Percentiles rank a stretch among this genome's conserved stretches.
Conservation (phyloP, 2,113 vertebrate genomes). For the Drymodes brunneopygia region DNA sequence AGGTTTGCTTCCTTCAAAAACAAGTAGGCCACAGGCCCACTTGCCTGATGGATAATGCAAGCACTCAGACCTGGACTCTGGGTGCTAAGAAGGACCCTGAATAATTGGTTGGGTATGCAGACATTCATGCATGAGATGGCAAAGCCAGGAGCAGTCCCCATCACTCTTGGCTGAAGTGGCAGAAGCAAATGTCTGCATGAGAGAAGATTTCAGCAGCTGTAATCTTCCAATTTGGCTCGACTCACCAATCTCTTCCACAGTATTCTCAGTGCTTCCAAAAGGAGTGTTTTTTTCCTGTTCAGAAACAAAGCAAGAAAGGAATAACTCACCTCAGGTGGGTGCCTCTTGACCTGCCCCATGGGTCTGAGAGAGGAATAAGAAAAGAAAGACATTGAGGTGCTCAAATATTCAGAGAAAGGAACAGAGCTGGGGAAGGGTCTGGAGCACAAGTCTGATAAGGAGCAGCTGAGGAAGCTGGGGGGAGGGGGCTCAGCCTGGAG, state of each 20-base stretch:
- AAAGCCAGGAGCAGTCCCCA: background rate
- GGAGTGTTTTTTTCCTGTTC: constrained; percentile 36
- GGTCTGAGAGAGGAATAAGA: background rate
- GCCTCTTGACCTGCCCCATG: background rate
- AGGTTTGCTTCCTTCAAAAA: background rate
- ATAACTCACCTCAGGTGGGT: background rate
- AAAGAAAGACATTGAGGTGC: background rate
- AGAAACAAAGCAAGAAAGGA: constrained; percentile 2
- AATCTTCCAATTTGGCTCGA: background rate
- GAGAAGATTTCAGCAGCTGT: background rate
- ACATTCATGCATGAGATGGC: background rate
- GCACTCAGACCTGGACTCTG: background rate
- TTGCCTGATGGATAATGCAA: background rate
- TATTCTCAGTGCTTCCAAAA: constrained; percentile 29
- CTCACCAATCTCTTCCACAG: constrained; percentile 59
- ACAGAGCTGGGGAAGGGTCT: background rate
- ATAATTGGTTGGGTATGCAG: background rate
- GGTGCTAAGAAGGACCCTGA: background rate
- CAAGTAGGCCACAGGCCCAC: background rate
- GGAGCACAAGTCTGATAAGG: too few species aligned
- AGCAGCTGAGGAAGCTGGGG: background rate
- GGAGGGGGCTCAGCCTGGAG: background rate
- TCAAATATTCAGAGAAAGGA: background rate
- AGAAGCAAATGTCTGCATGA: background rate
- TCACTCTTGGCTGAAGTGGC: background rate